phyloP scores from a whole-genome alignment of 2,113 vertebrate genomes.

The Pelobates fuscus region DNA sequence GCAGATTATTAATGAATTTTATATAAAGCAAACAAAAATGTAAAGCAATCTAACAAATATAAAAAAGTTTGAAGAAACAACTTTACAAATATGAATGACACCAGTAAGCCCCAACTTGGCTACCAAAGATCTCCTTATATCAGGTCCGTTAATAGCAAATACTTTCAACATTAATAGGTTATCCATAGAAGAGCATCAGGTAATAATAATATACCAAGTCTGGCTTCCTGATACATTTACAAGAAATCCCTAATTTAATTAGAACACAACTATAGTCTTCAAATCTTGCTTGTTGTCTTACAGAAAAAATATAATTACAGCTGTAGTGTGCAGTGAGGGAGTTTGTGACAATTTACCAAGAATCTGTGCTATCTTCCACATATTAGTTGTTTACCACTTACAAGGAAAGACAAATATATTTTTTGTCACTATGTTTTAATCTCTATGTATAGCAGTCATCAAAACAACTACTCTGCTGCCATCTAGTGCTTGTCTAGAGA shows the following conservation, averaged over 20 bases:
- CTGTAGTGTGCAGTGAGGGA: slow-evolving; percentile 22
- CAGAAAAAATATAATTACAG: slow-evolving; percentile 35
- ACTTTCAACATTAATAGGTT: too few relatives aligned
- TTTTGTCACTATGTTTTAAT: slow-evolving; percentile 9
- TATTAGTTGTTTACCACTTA: slow-evolving; percentile 19
- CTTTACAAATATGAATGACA: too few relatives aligned
- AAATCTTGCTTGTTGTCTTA: slow-evolving; percentile 9
- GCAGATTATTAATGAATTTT: too few relatives aligned
- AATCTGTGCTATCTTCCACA: slow-evolving; percentile 26
- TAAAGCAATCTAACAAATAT: too few relatives aligned
- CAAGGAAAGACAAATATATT: slow-evolving; percentile 8
- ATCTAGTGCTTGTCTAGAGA: slow-evolving; percentile 6
- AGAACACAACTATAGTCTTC: slow-evolving; percentile 12
- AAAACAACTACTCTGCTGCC: slow-evolving; percentile 33
- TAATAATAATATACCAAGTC: too few relatives aligned
- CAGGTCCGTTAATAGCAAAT: too few relatives aligned
- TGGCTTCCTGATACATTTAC: too few relatives aligned
- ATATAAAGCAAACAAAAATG: too few relatives aligned
- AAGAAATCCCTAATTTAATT: slow-evolving; percentile 38
- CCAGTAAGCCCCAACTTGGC: too few relatives aligned
- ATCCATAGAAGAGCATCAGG: too few relatives aligned
- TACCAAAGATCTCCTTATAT: too few relatives aligned
- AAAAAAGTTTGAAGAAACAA: too few relatives aligned
- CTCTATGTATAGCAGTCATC: neutral
- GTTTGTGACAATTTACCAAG: slow-evolving; percentile 29